Conservation (phyloP, 2,113 vertebrate genomes). For the Oryzias curvinotus region DNA sequence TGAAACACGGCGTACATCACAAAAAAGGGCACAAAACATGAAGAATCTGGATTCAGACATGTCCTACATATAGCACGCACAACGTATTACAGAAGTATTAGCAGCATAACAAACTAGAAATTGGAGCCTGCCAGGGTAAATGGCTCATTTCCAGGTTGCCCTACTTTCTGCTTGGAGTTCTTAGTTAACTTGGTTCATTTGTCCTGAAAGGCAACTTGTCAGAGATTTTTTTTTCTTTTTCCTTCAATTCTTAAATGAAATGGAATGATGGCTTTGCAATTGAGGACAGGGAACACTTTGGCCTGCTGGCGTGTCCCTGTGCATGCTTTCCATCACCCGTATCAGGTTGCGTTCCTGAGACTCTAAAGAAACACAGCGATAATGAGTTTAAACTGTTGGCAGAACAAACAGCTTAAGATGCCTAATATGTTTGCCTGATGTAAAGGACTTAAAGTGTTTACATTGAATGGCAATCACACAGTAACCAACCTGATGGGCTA, state of each 20-base stretch:
- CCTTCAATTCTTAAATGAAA: slow-evolving; percentile 36
- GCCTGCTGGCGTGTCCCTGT: slow-evolving; percentile 27
- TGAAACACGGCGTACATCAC: slow-evolving; percentile 33
- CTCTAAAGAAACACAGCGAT: slow-evolving; percentile 16
- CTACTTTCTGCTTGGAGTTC: slow-evolving; percentile 62
- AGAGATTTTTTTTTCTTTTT: slow-evolving; percentile 24
- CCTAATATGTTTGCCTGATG: slow-evolving; percentile 40
- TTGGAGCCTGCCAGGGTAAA: slow-evolving; percentile 47
- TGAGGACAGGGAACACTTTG: slow-evolving; percentile 27
- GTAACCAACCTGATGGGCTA: slow-evolving; percentile 23
- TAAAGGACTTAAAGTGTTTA: slow-evolving; percentile 41
- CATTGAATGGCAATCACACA: slow-evolving; percentile 30
- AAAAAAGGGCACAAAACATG: slow-evolving; percentile 39
- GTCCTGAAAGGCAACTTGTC: slow-evolving; percentile 51
- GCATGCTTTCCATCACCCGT: slow-evolving; percentile 33
- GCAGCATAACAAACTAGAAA: slow-evolving; percentile 51
- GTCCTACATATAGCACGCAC: slow-evolving; percentile 37
- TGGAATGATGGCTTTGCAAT: slow-evolving; percentile 19
- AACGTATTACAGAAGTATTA: slow-evolving; percentile 47
- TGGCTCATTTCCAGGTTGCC: slow-evolving; percentile 51
- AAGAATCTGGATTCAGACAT: slow-evolving; percentile 46
- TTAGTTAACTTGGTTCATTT: slow-evolving; percentile 60
- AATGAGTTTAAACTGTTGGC: slow-evolving; percentile 47
- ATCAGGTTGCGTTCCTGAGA: slow-evolving; percentile 16
- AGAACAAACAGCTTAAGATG: slow-evolving; percentile 41